A percentile compares a stretch with the other conserved stretches of the same genome.
Conservation (phyloP, 2,113 vertebrate genomes). For the Malurus alboscapulatus region DNA sequence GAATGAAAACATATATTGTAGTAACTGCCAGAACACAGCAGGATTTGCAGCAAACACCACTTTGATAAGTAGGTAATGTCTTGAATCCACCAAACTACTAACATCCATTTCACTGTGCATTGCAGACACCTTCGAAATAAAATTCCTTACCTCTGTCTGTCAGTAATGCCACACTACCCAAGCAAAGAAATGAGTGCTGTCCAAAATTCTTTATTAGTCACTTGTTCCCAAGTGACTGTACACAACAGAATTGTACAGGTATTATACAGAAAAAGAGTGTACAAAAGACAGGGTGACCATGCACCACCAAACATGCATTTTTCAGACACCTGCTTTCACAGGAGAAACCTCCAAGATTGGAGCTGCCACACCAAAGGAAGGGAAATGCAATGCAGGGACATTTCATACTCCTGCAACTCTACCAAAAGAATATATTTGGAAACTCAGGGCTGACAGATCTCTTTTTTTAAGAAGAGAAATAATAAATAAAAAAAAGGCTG, state of each 20-base stretch:
- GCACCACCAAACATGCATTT: not conserved
- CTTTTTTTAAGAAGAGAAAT: too few species aligned
- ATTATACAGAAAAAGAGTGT: not conserved
- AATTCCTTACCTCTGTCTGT: not conserved
- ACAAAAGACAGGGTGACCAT: not conserved
- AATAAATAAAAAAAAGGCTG: not conserved
- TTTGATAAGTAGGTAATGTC: not conserved
- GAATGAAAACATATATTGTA: not conserved
- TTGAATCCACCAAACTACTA: not conserved
- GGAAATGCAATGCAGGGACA: not conserved
- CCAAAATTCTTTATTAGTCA: not conserved
- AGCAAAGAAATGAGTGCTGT: not conserved
- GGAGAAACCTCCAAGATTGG: not conserved
- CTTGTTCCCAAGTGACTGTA: not conserved
- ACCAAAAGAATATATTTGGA: not conserved
- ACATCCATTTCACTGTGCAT: not conserved
- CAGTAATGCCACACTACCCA: not conserved
- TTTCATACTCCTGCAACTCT: not conserved
- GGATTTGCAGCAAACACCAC: not conserved
- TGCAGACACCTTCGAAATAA: not conserved
- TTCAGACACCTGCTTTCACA: not conserved
- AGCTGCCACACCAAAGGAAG: not conserved
- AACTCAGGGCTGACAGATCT: not conserved
- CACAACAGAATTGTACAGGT: not conserved
- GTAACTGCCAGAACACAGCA: not conserved